Evolutionary conservation across 1,140 invertebrate genomes (phyloP).

Genomic region (Cyclargus thomasi): DNA sequence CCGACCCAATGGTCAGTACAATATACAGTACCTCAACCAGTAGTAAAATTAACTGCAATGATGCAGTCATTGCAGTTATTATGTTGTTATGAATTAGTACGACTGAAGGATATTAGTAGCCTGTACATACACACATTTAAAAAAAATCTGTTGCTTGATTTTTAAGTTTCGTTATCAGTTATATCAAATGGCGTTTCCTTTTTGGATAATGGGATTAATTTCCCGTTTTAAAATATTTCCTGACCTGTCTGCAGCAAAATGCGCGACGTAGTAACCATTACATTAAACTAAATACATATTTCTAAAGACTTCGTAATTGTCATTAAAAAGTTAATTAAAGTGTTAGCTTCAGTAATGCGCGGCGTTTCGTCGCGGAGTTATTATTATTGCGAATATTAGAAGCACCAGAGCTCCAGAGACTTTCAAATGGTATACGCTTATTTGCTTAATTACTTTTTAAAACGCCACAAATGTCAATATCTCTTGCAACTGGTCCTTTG

Average conservation of each 20-base stretch:
- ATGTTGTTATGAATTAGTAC: too few species aligned
- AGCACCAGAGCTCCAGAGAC: neutral
- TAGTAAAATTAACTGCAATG: too few species aligned
- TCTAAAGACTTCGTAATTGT: neutral
- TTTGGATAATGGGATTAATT: neutral
- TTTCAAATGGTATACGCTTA: neutral
- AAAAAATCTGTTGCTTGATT: too few species aligned
- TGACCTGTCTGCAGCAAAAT: neutral
- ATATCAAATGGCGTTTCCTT: neutral
- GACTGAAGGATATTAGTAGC: too few species aligned
- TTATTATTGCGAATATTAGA: constrained; percentile 5
- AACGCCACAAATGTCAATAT: too few species aligned
- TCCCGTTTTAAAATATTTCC: neutral
- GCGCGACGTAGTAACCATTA: neutral
- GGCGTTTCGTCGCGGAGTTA: neutral
- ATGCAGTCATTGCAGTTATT: too few species aligned
- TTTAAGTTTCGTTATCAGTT: too few species aligned
- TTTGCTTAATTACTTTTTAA: neutral
- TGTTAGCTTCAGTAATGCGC: neutral
- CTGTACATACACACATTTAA: too few species aligned
- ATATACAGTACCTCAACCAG: too few species aligned
- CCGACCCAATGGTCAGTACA: too few species aligned
- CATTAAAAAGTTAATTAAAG: constrained; percentile 13
- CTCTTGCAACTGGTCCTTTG: neutral
- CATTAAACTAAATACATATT: neutral